Evolutionary conservation across 2,113 vertebrate species (phyloP).

Genomic region (Tetrao urogallus): DNA sequence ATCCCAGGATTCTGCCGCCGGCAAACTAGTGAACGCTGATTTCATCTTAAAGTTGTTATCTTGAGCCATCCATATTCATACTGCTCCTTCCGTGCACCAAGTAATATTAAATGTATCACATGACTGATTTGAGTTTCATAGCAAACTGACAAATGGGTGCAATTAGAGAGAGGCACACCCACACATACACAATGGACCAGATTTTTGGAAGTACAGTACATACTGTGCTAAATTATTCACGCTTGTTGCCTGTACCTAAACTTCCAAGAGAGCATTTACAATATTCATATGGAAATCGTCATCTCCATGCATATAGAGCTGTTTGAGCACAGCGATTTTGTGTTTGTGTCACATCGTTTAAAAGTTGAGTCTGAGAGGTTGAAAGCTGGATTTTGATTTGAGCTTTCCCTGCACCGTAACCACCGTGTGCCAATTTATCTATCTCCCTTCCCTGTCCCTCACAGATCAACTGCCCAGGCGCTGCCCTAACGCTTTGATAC

Average conservation of each 20-base stretch:
- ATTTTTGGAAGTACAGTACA: constrained; percentile 72
- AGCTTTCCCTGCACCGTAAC: constrained; percentile 23
- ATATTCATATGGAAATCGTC: constrained; percentile 71
- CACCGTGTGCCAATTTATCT: constrained; percentile 65
- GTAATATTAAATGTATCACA: constrained; percentile 58
- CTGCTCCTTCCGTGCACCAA: constrained; percentile 48
- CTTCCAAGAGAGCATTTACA: constrained; percentile 67
- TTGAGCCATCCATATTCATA: constrained; percentile 62
- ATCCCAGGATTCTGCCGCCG: constrained; percentile 11
- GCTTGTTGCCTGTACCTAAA: constrained; percentile 68
- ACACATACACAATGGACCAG: constrained; percentile 73
- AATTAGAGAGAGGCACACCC: constrained; percentile 72
- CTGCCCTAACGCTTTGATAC: constrained; percentile 68
- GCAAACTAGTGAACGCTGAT: not conserved
- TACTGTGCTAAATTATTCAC: constrained; percentile 68
- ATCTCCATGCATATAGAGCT: constrained; percentile 55
- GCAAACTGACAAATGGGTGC: constrained; percentile 73
- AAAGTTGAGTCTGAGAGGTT: constrained; percentile 43
- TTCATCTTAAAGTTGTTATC: constrained; percentile 22
- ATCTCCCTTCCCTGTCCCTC: constrained; percentile 33
- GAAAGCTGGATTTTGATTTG: constrained; percentile 42
- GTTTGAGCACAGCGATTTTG: constrained; percentile 46
- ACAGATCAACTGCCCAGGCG: constrained; percentile 61
- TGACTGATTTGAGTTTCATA: constrained; percentile 67
- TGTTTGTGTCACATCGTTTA: constrained; percentile 63